These are phyloP conservation scores for Rhinophrynus dorsalis DNA, from an alignment of 2,797 vertebrate species.

Conservation along the genomic window DNA sequence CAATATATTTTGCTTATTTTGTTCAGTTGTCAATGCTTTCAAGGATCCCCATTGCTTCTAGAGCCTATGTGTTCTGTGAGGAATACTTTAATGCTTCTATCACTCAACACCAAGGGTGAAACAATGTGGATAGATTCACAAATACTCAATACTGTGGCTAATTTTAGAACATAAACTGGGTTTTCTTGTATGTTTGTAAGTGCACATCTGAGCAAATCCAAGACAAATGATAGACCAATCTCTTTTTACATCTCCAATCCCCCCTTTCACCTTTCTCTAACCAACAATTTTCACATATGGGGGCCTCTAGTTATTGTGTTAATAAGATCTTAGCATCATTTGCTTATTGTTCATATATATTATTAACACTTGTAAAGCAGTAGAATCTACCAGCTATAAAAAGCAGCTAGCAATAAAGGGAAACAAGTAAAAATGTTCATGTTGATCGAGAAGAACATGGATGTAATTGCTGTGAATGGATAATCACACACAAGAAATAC, in stretches of 20 bases:
- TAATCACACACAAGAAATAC: too few relatives aligned
- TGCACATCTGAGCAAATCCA: not conserved
- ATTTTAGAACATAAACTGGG: constrained; percentile 18
- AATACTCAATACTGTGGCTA: not conserved
- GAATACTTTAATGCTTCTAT: not conserved
- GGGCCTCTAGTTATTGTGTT: not conserved
- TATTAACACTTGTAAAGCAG: constrained; percentile 14
- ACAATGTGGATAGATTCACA: not conserved
- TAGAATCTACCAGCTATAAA: not conserved
- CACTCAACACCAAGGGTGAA: not conserved
- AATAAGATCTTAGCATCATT: constrained; percentile 12
- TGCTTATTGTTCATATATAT: constrained; percentile 6
- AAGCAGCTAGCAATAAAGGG: constrained; percentile 1
- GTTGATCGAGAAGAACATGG: too few relatives aligned
- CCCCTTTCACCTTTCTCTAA: not conserved
- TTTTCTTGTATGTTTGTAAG: not conserved
- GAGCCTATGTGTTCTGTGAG: not conserved
- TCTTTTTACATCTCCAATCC: constrained; percentile 11
- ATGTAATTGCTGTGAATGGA: too few relatives aligned
- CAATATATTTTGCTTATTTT: not conserved
- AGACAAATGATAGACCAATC: too few relatives aligned
- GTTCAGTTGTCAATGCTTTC: too few relatives aligned
- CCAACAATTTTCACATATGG: constrained; percentile 24
- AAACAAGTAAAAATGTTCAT: too few relatives aligned
- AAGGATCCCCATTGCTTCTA: not conserved